Evolutionary conservation across 2,113 vertebrate genomes (phyloP), one percentile per base, ranked within the genome.

Genomic region (Rhynchomys soricoides): DNA sequence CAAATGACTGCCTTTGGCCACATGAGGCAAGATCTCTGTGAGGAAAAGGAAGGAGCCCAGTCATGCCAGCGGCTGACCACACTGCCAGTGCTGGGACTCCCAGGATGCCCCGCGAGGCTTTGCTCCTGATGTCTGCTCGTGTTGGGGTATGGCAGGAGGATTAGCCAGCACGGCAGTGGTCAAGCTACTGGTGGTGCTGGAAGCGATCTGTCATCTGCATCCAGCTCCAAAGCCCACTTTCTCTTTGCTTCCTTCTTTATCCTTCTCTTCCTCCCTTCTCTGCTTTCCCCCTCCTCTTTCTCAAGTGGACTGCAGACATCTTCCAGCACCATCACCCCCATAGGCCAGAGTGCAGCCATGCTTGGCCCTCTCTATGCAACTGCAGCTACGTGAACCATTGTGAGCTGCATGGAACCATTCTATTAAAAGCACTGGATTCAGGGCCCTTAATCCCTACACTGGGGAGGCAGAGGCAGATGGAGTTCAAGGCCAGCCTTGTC

Each of bases 171-270:
- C 29, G 21, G 34, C 86, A 5, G 37, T 2, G 7, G 78, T 34
- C 66, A 31, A 93, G 81, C 75, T 74, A 17, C 50, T 11, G 11
- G 15, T 1, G 9, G 43, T 9, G 9, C 77, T 48, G 0, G 3
- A 55, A 21, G 59, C 89, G 10, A 50, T 34, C 74, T n/a, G 73
- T 5, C 40, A 34, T 7, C 64, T 40, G 15, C 43, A 59, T 5
- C 68, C 0, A 5, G 3, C 66, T 40, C 3, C 0, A 11, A 8
- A 1, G 37, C 74, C 43, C 11, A n/a, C 81, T 45, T 45, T 71
- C 34, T 59, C 26, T 50, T 26, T 15, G 40, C 19, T 19, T 13
- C 11, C 29, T 45, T n/a, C 57, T 50, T 31, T 48, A 50, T 26
- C 22, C 37, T 45, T 21, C 34, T 45, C 78, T 48, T n/a, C 29